Evolutionary conservation across 2,888 invertebrate genomes (phyloP), one percentile per base, ranked within the genome.

Genomic region (Rhodophaea formosa): DNA sequence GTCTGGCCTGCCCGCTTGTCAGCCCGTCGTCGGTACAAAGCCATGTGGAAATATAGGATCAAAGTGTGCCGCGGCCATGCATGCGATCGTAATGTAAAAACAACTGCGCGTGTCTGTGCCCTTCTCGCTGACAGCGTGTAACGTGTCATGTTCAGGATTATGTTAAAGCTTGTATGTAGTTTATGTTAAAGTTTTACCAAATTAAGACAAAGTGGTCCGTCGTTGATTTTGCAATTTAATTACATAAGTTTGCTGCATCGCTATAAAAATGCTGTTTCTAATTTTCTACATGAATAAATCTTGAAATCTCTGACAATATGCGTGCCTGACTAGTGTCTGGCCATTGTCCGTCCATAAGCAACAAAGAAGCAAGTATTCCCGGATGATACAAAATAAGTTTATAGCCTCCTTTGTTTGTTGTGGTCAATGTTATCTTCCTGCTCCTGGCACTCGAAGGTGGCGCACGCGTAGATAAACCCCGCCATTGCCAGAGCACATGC

Each of bases 41-140:
- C 90, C 85, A 87, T 82, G 87, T 83, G 86, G 86, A 88, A 88
- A 88, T 86, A 82, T 84, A 87, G 88, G 89, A 90, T 89, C 89
- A 89, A 88, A 89, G 88, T 84, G 82, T 84, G 80, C 80, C 81
- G 77, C 74, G 72, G 73, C 72, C 72, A 72, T 74, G 72, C 77
- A 74, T 73, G 72, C 75, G 77, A 82, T 77, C 78, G 77, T 75
- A 76, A 79, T 76, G 74, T 76, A 77, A 77, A 78, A 78, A 76
- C 60, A 60, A 61, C 74, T 71, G 17, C 15, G 45, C 32, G 16
- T 17, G 44, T 45, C 54, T 45, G 45, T 29, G 16, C 16, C 53
- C 10, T 53, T 43, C 8, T 43, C 42, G 32, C 1, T 56, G 42
- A 49, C 17, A 23, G 42, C 30, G 46, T 23, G 44, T 32, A 14